Evolutionary conservation across 2,113 vertebrate genomes (phyloP).

Genomic region (Ochotona curzoniae): DNA sequence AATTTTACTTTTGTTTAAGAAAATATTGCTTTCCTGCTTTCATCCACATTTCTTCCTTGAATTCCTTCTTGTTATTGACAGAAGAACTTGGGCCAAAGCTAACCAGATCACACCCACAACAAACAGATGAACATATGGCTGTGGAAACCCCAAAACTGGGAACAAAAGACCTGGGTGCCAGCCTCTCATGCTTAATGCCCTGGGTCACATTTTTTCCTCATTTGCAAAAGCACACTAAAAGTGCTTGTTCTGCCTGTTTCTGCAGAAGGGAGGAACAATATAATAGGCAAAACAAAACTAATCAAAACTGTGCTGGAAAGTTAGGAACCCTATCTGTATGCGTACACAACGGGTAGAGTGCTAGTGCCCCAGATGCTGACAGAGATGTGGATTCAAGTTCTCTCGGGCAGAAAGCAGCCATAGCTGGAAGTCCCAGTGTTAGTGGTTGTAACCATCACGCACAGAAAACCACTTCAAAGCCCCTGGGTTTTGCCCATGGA

Average conservation of each 20-base stretch:
- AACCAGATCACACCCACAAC: too few relatives aligned
- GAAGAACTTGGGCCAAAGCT: too few relatives aligned
- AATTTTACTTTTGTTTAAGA: too few relatives aligned
- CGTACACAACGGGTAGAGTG: not conserved
- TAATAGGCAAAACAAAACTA: not conserved
- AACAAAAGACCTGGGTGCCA: not conserved
- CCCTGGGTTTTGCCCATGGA: not conserved
- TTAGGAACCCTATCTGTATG: not conserved
- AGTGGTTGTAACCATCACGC: not conserved
- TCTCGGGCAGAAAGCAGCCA: not conserved
- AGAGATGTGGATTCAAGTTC: not conserved
- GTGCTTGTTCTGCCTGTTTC: not conserved
- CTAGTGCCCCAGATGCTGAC: not conserved
- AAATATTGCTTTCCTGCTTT: too few relatives aligned
- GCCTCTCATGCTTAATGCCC: not conserved
- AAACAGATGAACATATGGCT: not conserved
- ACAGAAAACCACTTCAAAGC: constrained; percentile 24
- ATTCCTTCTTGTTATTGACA: too few relatives aligned
- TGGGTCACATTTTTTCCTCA: not conserved
- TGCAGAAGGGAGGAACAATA: not conserved
- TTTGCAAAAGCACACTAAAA: not conserved
- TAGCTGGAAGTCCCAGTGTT: not conserved
- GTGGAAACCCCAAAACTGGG: too few relatives aligned
- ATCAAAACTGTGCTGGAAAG: not conserved
- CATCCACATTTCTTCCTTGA: too few relatives aligned